Percentiles rank a stretch among this genome's conserved stretches.
These are phyloP conservation scores for Rhinolophus ferrumequinum DNA, from an alignment of 2,113 vertebrate species.

Conservation along the genomic window DNA sequence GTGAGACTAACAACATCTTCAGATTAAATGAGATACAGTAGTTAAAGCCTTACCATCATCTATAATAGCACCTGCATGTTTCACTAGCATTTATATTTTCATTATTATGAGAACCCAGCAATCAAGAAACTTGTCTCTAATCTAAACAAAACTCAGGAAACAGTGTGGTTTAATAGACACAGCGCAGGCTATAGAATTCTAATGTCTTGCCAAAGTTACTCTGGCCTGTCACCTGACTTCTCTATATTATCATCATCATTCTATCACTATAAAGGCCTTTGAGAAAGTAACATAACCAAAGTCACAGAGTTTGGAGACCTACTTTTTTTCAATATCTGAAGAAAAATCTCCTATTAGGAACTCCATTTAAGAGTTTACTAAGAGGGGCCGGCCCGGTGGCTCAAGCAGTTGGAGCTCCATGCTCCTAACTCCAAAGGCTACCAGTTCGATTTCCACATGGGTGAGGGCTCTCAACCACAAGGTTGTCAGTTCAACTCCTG, in stretches of 20 bases:
- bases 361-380: background rate
- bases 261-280: background rate
- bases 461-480: too few species aligned
- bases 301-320: background rate
- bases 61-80: background rate
- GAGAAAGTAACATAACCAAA: conserved; percentile 33
- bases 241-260: background rate
- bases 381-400: too few species aligned
- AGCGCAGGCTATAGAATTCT: background rate
- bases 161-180: background rate
- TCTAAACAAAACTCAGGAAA: conserved; percentile 19
- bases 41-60: background rate
- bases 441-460: too few species aligned
- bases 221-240: background rate
- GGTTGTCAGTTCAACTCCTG: too few species aligned
- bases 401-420: too few species aligned
- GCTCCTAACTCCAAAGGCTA: too few species aligned
- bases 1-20: background rate
- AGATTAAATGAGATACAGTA: background rate
- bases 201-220: background rate
- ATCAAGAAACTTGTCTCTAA: background rate
- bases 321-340: conserved; percentile 12
- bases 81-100: background rate
- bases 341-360: background rate
- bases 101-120: background rate